Percentiles rank a stretch among this genome's conserved stretches.
Conservation (phyloP, 2,113 vertebrate species). For the Neogobius melanostomus region DNA sequence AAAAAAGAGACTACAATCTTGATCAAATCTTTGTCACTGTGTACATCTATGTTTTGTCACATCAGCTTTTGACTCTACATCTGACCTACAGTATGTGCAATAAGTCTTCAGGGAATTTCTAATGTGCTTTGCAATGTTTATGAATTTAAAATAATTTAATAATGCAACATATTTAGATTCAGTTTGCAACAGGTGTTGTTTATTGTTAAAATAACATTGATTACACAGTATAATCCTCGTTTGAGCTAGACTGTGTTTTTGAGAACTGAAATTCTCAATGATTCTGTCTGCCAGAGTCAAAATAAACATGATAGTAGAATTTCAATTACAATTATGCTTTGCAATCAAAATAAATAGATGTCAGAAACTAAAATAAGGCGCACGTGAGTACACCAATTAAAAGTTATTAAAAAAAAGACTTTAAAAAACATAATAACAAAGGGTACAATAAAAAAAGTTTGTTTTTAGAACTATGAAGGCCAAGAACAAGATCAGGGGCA, state of each 20-base stretch:
- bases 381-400: slow-evolving; percentile 44
- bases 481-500: slow-evolving; percentile 33
- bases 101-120: not conserved
- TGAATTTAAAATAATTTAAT: slow-evolving; percentile 5
- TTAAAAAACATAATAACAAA: slow-evolving; percentile 32
- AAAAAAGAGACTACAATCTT: slow-evolving; percentile 88
- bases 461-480: slow-evolving; percentile 20
- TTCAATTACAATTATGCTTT: slow-evolving; percentile 72
- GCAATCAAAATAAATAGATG: slow-evolving; percentile 81
- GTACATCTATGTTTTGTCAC: not conserved
- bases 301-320: slow-evolving; percentile 49
- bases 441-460: slow-evolving; percentile 3
- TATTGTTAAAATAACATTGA: slow-evolving; percentile 81
- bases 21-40: slow-evolving; percentile 44
- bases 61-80: not conserved
- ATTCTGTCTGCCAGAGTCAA: slow-evolving; percentile 61
- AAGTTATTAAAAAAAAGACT: slow-evolving; percentile 55
- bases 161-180: slow-evolving; percentile 17
- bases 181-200: slow-evolving; percentile 68
- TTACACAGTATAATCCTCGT: slow-evolving; percentile 74
- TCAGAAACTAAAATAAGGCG: slow-evolving; percentile 60
- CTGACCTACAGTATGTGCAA: not conserved
- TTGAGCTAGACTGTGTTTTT: slow-evolving; percentile 54
- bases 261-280: slow-evolving; percentile 57
- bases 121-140: not conserved